Conservation (phyloP, 2,113 vertebrate species). For the Pycnonotus jocosus region DNA sequence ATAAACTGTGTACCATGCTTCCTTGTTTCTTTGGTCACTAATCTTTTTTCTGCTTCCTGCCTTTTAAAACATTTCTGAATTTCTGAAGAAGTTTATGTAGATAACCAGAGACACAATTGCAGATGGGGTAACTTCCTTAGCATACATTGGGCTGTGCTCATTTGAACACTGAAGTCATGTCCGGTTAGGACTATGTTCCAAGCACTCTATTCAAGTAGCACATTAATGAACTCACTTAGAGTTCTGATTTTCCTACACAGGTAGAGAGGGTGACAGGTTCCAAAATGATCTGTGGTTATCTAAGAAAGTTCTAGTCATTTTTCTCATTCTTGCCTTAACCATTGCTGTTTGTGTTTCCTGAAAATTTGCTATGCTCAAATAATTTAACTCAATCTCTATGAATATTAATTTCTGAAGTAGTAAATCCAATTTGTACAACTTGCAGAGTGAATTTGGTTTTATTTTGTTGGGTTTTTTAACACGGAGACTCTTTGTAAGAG, state of each 20-base stretch:
- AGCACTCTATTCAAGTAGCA: not conserved
- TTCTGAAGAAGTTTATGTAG: not conserved
- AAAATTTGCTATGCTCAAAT: not conserved
- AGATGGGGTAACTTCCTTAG: not conserved
- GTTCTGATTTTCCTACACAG: not conserved
- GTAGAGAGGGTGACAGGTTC: not conserved
- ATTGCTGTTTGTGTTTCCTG: not conserved
- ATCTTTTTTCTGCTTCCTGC: not conserved
- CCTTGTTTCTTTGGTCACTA: not conserved
- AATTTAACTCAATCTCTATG: not conserved
- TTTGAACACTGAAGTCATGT: not conserved
- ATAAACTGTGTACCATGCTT: not conserved
- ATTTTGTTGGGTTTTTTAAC: not conserved
- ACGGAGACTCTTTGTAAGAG: not conserved
- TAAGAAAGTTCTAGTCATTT: not conserved
- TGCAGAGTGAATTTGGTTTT: not conserved
- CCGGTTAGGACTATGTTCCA: not conserved
- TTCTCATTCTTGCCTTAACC: not conserved
- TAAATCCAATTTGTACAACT: not conserved
- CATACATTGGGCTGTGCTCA: not conserved
- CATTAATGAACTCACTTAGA: not conserved
- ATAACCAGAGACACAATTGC: not conserved
- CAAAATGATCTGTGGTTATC: not conserved
- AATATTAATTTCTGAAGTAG: not conserved
- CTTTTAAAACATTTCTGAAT: not conserved